Evolutionary conservation across 1,140 invertebrate genomes (phyloP).

Genomic region (Archivesica marissinica): DNA sequence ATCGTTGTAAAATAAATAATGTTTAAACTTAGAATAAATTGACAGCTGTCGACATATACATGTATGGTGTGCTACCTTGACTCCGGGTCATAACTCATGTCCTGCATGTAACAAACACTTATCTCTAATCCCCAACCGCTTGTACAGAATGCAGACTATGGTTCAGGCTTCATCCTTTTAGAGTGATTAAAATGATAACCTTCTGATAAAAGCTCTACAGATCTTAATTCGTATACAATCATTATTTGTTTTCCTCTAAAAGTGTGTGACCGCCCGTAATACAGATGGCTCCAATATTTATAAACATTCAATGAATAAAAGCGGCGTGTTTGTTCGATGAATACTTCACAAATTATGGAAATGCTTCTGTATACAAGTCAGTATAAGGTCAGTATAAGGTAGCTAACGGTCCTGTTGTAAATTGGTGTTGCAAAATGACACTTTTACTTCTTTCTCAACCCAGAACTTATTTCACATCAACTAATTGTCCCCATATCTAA

Average conservation of each 20-base stretch:
- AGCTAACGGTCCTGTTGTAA: too few species aligned
- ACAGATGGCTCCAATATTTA: neutral
- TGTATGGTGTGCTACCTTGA: too few species aligned
- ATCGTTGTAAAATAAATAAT: too few species aligned
- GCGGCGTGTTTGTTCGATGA: neutral
- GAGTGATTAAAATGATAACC: constrained; percentile 12
- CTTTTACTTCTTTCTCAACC: too few species aligned
- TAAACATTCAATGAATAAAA: neutral
- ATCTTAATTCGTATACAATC: neutral
- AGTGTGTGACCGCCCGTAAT: neutral
- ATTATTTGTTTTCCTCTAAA: neutral
- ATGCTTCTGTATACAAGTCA: neutral
- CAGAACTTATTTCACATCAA: too few species aligned
- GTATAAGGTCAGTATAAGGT: too few species aligned
- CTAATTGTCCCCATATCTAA: too few species aligned
- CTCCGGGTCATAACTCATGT: too few species aligned
- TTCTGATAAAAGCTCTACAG: constrained; percentile 1
- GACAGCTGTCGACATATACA: too few species aligned
- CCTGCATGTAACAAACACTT: too few species aligned
- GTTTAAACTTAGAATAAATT: too few species aligned
- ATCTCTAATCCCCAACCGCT: neutral
- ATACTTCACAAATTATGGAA: constrained; percentile 11
- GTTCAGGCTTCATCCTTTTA: neutral
- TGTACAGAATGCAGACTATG: neutral
- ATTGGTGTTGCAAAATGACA: too few species aligned